Conservation (phyloP, 1,140 invertebrate genomes). For the Lucilia cuprina region DNA sequence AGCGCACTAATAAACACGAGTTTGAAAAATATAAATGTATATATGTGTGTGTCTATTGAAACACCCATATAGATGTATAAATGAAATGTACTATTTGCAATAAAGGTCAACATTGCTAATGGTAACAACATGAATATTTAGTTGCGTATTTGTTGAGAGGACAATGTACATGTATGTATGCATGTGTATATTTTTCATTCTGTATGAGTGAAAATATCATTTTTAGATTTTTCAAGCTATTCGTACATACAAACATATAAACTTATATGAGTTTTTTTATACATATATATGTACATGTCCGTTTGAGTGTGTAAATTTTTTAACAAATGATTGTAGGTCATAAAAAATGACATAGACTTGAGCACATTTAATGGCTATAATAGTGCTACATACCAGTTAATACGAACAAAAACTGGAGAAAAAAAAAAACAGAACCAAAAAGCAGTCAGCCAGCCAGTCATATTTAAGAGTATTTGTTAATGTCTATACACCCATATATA, state of each 20-base stretch:
- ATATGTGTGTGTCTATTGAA: no score
- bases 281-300: neutral
- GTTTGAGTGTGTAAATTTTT: neutral
- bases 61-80: neutral
- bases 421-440: neutral
- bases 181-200: neutral
- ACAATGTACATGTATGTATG: neutral
- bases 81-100: neutral
- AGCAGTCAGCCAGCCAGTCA: neutral
- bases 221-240: neutral
- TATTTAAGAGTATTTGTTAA: neutral
- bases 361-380: neutral
- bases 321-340: neutral
- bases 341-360: neutral
- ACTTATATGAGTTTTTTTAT: neutral
- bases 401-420: neutral
- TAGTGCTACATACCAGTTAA: neutral
- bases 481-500: neutral
- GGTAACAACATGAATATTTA: neutral
- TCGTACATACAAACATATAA: neutral
- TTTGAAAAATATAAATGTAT: no score
- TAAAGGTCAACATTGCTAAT: constrained; percentile 20
- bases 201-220: neutral
- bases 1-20: no score
- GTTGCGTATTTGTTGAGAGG: neutral